Evolutionary conservation across 2,888 invertebrate genomes (phyloP), one percentile per base, ranked within the genome.

Genomic region (Caradrina clavipalpis): DNA sequence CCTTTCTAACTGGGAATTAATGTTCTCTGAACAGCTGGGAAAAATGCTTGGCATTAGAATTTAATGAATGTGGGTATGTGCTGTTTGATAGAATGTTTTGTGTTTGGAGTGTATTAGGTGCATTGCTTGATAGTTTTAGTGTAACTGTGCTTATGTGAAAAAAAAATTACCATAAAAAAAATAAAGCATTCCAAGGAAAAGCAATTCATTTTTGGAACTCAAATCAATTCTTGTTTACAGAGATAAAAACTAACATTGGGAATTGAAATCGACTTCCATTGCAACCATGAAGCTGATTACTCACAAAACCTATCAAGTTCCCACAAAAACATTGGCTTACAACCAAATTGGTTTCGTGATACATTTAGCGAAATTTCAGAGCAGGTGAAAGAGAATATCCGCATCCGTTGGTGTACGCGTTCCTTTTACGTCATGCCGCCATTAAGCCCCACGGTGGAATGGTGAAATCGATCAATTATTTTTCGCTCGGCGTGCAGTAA

Each of bases 401-500:
- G 80, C 76, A 79, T 83, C 78, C 73, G 76, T 65, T 78, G 72
- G 71, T 69, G 72, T 71, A 77, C 70, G 81, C 85, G 87, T 86
- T 89, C 86, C 86, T 88, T 81, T 90, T 91, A 90, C 92, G 91
- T 92, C 91, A 93, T 91, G 85, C 88, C 81, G 88, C 90, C 90
- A 92, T 93, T 92, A 92, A 90, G 89, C 88, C 78, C 81, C 82
- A 83, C 83, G 76, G 84, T 82, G 87, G 81, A 86, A 85, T 88
- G 85, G 89, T 89, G 87, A 87, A 91, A 95, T 94, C 94, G 92
- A 95, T 95, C 94, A 94, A 93, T 95, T 95, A 95, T 94, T 94
- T 94, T 94, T 92, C 92, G 89, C 89, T 91, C 87, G 88, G 86
- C 86, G 88, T 87, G 87, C 87, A 82, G 90, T 91, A 93, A 94